Base-by-base conservation (phyloP, 2,797 vertebrate species). In the Enteromius treurensis region DNA sequence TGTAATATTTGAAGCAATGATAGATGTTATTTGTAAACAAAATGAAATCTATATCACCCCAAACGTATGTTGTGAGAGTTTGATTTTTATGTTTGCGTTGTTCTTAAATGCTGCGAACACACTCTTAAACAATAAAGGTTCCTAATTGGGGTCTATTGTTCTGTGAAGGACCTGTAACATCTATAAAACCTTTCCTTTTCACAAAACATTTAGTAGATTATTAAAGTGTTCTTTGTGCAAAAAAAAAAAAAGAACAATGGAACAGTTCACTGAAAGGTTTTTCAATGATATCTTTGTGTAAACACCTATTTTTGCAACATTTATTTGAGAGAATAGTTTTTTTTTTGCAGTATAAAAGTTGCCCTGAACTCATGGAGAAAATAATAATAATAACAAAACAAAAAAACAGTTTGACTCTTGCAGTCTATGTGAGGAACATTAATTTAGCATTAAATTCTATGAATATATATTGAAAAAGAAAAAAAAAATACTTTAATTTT, bases 1-100 rank as follows among this genome's bases (percentile, higher is more conserved):
- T 97, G 95, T 97, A 95, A 94, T 94, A 96, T 96, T 94, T 93
- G 93, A 95, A 93, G 91, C 95, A 94, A 96, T 88, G 86, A 90
- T 88, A 85, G 88, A 94, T 94, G 93, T 96, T 95, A 95, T 97
- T 97, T 97, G 96, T 97, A 97, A 98, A 96, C 95, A 92, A 89
- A 92, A 89, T 93, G 88, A 94, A 94, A 94, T 93, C 95, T 95
- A 94, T 92, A 93, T 90, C 91, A 92, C 93, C 90, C 88, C 81
- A 87, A 91, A 90, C 64, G 64, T 42, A 69, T 70, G 8, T 8
- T 15, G 40, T 73, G 60, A 81, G 29, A 75, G 37, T 87, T 77
- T 75, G 77, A 81, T 79, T 87, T 85, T 9, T 87, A 77, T 47
- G 0, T 40, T 60, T 76, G 51, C 32, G 21, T 42, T 68, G 34